Percentiles rank a stretch among this genome's conserved stretches.
Evolutionary conservation across 1,140 invertebrate species (phyloP).

Genomic region (Zaprionus capensis): DNA sequence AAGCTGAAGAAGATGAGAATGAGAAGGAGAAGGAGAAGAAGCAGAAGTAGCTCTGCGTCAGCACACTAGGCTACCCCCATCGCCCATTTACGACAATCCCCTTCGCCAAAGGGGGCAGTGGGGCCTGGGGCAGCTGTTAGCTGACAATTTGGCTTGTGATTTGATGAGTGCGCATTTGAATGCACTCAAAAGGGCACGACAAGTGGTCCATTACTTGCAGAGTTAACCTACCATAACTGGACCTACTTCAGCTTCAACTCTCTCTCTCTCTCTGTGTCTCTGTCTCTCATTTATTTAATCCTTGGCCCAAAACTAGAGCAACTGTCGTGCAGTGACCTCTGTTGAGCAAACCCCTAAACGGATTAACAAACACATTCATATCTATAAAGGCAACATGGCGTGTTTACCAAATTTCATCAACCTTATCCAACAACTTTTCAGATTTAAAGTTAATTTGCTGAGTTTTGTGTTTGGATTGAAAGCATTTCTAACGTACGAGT

Average conservation of each 20-base stretch:
- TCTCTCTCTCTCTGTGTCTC: not conserved
- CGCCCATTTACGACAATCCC: conserved; percentile 33
- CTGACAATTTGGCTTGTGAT: conserved; percentile 52
- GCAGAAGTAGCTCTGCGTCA: not conserved
- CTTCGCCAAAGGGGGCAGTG: not conserved
- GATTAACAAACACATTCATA: too few relatives aligned
- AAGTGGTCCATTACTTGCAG: conserved; percentile 48
- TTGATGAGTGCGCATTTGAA: conserved; percentile 58
- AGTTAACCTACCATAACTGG: conserved; percentile 24
- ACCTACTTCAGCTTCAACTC: not conserved
- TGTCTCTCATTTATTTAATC: conserved; percentile 10
- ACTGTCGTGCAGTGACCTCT: not conserved
- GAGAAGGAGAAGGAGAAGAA: not conserved
- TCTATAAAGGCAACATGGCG: too few relatives aligned
- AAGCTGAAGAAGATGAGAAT: not conserved
- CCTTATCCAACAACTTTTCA: too few relatives aligned
- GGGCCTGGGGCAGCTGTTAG: conserved; percentile 13
- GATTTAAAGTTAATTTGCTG: too few relatives aligned
- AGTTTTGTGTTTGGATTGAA: too few relatives aligned
- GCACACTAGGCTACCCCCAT: not conserved
- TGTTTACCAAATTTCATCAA: too few relatives aligned
- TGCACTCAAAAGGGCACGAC: conserved; percentile 42
- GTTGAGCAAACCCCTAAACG: not conserved
- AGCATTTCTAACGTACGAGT: too few relatives aligned
- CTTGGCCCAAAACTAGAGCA: not conserved